Percentiles rank a stretch among this genome's conserved stretches.
Evolutionary conservation across 2,888 invertebrate species (phyloP).

Genomic region (Disparrhopalites patrizii): DNA sequence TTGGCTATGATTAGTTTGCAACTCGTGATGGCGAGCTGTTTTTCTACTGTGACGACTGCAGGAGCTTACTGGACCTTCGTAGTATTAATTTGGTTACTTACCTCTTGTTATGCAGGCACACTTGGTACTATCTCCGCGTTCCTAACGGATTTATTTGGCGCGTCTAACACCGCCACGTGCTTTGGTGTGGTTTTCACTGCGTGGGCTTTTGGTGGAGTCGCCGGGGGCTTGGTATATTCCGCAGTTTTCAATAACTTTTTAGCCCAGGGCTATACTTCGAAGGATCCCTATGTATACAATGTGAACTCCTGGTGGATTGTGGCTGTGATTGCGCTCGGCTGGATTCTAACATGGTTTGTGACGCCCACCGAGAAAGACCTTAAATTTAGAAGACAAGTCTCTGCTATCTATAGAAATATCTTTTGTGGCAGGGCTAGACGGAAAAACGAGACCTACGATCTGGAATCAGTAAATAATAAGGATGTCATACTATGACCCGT

Average conservation of each 20-base stretch:
- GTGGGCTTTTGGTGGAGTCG: slow-evolving; percentile 41
- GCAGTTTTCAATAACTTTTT: slow-evolving; percentile 31
- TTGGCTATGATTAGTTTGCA: slow-evolving; percentile 39
- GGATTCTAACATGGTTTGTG: slow-evolving; percentile 34
- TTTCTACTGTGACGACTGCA: slow-evolving; percentile 36
- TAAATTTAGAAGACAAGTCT: slow-evolving; percentile 16
- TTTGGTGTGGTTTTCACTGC: slow-evolving; percentile 41
- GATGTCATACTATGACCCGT: too few species aligned
- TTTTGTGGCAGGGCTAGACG: too few species aligned
- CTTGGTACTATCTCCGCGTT: slow-evolving; percentile 28
- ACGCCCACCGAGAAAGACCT: slow-evolving; percentile 34
- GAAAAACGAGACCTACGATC: too few species aligned
- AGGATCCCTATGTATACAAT: slow-evolving; percentile 38
- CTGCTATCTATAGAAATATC: too few species aligned
- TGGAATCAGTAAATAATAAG: too few species aligned
- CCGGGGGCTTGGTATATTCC: slow-evolving; percentile 40
- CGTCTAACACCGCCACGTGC: slow-evolving; percentile 39
- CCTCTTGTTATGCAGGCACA: slow-evolving; percentile 25
- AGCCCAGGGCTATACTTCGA: slow-evolving; percentile 16
- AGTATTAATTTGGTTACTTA: slow-evolving; percentile 34
- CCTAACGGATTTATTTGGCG: slow-evolving; percentile 32
- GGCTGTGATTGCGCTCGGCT: slow-evolving; percentile 35
- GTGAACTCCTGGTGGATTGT: slow-evolving; percentile 44
- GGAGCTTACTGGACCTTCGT: slow-evolving; percentile 41
- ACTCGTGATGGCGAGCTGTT: slow-evolving; percentile 28